phyloP scores from a whole-genome alignment of 2,888 invertebrate species.

The Philereme transversata region DNA sequence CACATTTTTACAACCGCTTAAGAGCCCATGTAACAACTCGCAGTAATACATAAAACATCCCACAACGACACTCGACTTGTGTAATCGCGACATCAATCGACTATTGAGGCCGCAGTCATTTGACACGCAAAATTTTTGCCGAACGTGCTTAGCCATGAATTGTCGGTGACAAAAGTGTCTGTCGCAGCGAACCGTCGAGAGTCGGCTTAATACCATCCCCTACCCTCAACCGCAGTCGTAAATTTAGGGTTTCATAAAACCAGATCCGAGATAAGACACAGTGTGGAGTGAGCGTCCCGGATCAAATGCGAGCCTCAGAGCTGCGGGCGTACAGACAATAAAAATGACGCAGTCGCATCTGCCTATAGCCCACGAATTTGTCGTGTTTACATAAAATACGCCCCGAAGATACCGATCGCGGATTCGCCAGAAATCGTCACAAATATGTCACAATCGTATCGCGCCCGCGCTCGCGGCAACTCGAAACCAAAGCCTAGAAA shows the following conservation, averaged over 20 bases:
- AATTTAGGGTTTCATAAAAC: constrained; percentile 85
- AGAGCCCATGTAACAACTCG: constrained; percentile 41
- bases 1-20: constrained; percentile 31
- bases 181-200: constrained; percentile 72
- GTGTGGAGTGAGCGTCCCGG: constrained; percentile 79
- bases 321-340: constrained; percentile 71
- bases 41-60: constrained; percentile 53
- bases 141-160: constrained; percentile 80
- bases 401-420: constrained; percentile 72
- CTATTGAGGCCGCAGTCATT: constrained; percentile 62
- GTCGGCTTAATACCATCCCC: constrained; percentile 77
- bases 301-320: constrained; percentile 79
- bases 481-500: constrained; percentile 62
- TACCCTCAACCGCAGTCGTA: constrained; percentile 81
- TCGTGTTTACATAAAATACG: constrained; percentile 82
- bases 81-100: constrained; percentile 67
- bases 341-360: constrained; percentile 80
- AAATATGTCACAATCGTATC: constrained; percentile 63
- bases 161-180: constrained; percentile 80
- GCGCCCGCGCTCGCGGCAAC: constrained; percentile 58
- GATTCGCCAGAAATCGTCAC: constrained; percentile 68
- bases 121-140: constrained; percentile 77
- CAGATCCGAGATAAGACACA: constrained; percentile 83
- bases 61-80: constrained; percentile 55
- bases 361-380: constrained; percentile 76